phyloP scores from a whole-genome alignment of 2,888 invertebrate genomes.

The Napeogenes inachia region DNA sequence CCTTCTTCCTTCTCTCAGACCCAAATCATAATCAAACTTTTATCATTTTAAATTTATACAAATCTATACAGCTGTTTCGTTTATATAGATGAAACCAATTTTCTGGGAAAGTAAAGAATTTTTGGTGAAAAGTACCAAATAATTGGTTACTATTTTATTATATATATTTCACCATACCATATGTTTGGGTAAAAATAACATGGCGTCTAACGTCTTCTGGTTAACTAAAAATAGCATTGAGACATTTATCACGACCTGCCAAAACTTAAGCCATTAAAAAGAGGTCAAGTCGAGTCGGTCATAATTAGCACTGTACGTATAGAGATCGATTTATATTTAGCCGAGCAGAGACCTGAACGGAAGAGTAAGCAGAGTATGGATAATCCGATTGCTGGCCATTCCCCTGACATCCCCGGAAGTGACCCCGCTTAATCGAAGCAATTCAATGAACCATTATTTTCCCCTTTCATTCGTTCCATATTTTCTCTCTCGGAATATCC shows the following conservation, averaged over 20 bases:
- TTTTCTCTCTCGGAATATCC: constrained; percentile 29
- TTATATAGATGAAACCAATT: no score
- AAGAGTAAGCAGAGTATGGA: constrained; percentile 54
- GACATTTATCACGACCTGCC: constrained; percentile 4
- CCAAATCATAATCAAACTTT: no score
- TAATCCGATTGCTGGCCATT: constrained; percentile 58
- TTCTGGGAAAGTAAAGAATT: no score
- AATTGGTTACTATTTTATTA: no score
- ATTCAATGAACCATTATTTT: constrained; percentile 57
- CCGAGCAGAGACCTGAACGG: constrained; percentile 33
- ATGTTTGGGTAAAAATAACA: no score
- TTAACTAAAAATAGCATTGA: not conserved
- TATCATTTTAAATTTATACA: no score
- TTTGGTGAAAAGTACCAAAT: no score
- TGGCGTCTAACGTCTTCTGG: not conserved
- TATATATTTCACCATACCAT: no score
- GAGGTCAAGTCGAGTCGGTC: not conserved
- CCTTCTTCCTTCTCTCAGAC: no score
- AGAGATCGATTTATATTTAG: constrained; percentile 24
- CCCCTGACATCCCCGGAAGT: constrained; percentile 59
- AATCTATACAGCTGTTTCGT: no score
- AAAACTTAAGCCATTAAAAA: constrained; percentile 2
- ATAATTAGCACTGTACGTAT: constrained; percentile 3
- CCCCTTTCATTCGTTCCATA: constrained; percentile 33
- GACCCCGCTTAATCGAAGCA: constrained; percentile 59